Evolutionary conservation across 1,140 invertebrate genomes (phyloP), one percentile per base, ranked within the genome.

Genomic region (Episyrphus balteatus): DNA sequence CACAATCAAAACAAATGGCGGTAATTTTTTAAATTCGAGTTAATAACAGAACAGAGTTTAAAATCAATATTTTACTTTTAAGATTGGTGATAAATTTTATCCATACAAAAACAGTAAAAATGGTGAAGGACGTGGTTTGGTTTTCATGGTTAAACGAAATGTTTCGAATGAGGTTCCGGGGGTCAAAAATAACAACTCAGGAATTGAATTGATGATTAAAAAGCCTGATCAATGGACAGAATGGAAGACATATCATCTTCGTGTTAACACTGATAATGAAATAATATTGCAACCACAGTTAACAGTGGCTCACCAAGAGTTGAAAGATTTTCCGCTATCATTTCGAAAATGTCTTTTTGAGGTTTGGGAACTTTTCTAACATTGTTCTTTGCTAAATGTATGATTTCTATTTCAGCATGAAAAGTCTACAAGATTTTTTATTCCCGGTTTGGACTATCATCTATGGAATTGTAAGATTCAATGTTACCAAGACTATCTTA

Each of bases 121-220:
- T 0, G 61, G 61, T 7, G 61, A 63, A 42, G 47, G 51, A 3
- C 55, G 61, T 7, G 61, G 61, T 2, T 17, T 63, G 0, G 17
- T 51, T 18, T 63, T 63, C 33, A 51, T 43, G 0, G 18, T 63
- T 3, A 50, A 39, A 13, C 21, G 48, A 1, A 62, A 51, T 37
- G 12, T 42, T 31, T 49, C 55, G 2, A 54, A 46, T 19, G 1
- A 54, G 6, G 10, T 48, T 7, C 8, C 43, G 8, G 8, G 8
- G 3, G 21, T 3, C 8, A 8, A 5, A 1, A 49, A 49, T 17
- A 31, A 33, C 8, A 0, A 13, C 1, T 3, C 50, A 3, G 21
- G 21, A 26, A 26, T 26, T 26, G 21, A 63, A 58, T 45, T 63
- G 0, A 58, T 63, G 55, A 52, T 63, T 6, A 63, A 63, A 48